phyloP scores from a whole-genome alignment of 2,113 vertebrate genomes.

The Thomomys bottae region DNA sequence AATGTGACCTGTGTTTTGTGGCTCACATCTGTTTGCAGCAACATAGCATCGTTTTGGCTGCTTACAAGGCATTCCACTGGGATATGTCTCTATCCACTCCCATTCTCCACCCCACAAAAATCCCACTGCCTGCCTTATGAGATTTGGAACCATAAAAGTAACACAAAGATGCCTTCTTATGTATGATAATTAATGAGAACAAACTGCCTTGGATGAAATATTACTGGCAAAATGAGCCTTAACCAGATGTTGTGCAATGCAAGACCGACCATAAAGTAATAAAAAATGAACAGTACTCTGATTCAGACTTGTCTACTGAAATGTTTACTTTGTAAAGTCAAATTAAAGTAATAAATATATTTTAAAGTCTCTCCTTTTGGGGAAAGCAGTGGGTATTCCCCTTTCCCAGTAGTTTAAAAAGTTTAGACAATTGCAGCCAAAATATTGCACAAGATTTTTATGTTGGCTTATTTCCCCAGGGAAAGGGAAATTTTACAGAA shows the following conservation, averaged over 20 bases:
- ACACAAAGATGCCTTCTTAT: constrained; percentile 31
- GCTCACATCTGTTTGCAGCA: constrained; percentile 20
- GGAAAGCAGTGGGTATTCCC: background rate
- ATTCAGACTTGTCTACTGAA: constrained; percentile 20
- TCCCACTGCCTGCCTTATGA: background rate
- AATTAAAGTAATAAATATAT: constrained; percentile 9
- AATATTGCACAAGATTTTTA: background rate
- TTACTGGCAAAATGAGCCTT: constrained; percentile 46
- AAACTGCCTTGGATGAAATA: constrained; percentile 65
- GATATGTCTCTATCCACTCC: background rate
- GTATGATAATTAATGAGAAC: constrained; percentile 66
- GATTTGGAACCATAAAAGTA: constrained; percentile 56
- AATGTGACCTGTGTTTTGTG: constrained; percentile 40
- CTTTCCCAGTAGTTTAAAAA: background rate
- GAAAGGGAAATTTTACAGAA: background rate
- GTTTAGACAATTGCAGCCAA: background rate
- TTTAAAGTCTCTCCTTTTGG: constrained; percentile 15
- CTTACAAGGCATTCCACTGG: background rate
- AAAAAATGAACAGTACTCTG: constrained; percentile 39
- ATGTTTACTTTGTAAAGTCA: constrained; percentile 48
- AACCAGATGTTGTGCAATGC: constrained; percentile 51
- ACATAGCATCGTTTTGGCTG: background rate
- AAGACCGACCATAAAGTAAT: constrained; percentile 31
- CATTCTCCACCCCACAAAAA: background rate
- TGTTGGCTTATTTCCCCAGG: background rate